A percentile compares a stretch with the other conserved stretches of the same genome.
phyloP scores from a whole-genome alignment of 2,888 invertebrate species.

The Tetranychus truncatus region DNA sequence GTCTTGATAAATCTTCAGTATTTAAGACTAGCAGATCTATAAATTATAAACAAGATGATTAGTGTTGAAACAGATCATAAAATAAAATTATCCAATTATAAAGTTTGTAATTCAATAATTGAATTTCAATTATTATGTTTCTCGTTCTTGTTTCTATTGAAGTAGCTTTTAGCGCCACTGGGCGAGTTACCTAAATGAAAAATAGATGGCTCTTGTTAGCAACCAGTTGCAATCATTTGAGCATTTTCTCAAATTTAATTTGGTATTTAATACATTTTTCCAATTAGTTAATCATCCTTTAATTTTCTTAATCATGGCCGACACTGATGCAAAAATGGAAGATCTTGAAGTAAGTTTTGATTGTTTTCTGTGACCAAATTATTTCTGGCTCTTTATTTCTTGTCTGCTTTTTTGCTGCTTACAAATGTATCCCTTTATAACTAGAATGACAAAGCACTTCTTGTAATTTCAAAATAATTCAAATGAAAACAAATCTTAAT shows the following conservation, averaged over 20 bases:
- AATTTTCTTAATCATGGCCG: neutral
- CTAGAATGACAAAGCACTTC: slow-evolving; percentile 6
- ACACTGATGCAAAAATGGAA: slow-evolving; percentile 17
- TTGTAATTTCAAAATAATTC: neutral
- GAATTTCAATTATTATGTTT: too few species aligned
- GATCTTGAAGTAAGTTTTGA: slow-evolving; percentile 20
- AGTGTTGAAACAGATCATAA: too few species aligned
- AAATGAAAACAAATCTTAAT: neutral
- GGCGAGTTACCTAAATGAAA: too few species aligned
- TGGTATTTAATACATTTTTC: neutral
- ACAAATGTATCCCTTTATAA: neutral
- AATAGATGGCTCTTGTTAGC: too few species aligned
- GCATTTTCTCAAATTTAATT: neutral
- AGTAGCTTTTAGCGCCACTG: too few species aligned
- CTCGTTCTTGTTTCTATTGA: too few species aligned
- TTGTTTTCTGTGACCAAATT: neutral
- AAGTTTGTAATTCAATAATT: too few species aligned
- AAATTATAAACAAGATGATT: too few species aligned
- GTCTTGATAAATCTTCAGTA: too few species aligned
- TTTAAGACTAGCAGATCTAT: too few species aligned
- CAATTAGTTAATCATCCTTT: neutral
- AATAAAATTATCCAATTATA: too few species aligned
- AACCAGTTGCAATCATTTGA: neutral
- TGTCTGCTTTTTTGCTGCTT: neutral
- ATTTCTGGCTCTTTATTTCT: neutral